Conservation (phyloP, 2,113 vertebrate species). For the Scophthalmus maximus region DNA sequence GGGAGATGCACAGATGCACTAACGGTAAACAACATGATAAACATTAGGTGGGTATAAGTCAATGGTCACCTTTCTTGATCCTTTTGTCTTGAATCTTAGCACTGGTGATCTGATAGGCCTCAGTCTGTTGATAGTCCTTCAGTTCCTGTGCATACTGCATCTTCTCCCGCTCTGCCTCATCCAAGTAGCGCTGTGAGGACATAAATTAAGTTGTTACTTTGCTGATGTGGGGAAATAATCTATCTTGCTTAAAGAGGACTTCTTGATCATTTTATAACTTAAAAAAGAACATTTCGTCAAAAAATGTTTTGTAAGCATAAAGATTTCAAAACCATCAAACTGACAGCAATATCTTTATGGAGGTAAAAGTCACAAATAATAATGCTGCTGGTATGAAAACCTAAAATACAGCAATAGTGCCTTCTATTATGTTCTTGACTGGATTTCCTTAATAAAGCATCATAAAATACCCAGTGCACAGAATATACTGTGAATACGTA, state of each 20-base stretch:
- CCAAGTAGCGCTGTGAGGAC: conserved; percentile 88
- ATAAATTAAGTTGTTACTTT: not conserved
- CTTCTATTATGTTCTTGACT: not conserved
- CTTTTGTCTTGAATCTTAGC: conserved; percentile 97
- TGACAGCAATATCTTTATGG: no score
- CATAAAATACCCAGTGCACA: not conserved
- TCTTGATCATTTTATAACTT: no score
- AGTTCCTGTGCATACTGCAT: conserved; percentile 96
- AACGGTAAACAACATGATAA: not conserved
- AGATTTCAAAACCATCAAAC: no score
- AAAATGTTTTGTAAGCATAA: no score
- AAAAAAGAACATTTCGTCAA: no score
- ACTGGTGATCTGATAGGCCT: conserved; percentile 92
- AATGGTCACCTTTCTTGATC: conserved; percentile 90
- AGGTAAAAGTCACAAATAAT: no score
- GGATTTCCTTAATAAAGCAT: not conserved
- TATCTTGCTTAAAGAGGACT: not conserved
- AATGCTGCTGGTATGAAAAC: no score
- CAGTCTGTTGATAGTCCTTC: conserved; percentile 95
- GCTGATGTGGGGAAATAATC: not conserved
- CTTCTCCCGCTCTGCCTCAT: conserved; percentile 95
- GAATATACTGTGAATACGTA: not conserved
- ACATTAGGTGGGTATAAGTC: not conserved
- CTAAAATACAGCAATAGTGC: no score
- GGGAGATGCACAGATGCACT: not conserved